A percentile compares a stretch with the other conserved stretches of the same genome.
Evolutionary conservation across 1,140 invertebrate species (phyloP).

Genomic region (Ips typographus): DNA sequence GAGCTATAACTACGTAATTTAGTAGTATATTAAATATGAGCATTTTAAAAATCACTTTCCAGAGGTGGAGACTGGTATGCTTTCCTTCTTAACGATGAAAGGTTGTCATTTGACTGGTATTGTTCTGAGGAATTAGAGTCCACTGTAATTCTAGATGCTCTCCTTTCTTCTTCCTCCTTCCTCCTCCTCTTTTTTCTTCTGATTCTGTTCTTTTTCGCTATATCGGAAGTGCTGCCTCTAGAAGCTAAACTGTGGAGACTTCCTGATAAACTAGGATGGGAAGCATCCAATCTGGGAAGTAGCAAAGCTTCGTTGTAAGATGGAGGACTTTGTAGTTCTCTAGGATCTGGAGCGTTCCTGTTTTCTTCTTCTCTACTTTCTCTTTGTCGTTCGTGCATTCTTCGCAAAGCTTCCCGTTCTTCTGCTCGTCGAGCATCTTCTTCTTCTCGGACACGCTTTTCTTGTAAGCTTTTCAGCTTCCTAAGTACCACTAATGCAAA

Average conservation of each 20-base stretch:
- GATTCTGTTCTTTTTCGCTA: conserved; percentile 52
- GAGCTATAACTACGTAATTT: no score
- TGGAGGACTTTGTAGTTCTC: conserved; percentile 66
- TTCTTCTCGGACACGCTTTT: conserved; percentile 50
- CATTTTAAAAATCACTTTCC: conserved; percentile 44
- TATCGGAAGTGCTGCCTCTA: conserved; percentile 49
- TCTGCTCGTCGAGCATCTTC: conserved; percentile 49
- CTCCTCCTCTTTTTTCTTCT: conserved; percentile 48
- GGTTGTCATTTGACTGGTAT: conserved; percentile 15
- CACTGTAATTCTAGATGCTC: conserved; percentile 35
- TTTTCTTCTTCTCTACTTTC: conserved; percentile 52
- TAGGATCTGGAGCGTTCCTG: conserved; percentile 60
- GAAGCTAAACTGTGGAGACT: conserved; percentile 52
- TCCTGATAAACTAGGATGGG: conserved; percentile 60
- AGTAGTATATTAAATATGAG: not conserved
- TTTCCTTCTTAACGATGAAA: not conserved
- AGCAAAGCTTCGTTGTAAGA: conserved; percentile 73
- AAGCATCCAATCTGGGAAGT: conserved; percentile 64
- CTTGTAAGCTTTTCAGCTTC: conserved; percentile 55
- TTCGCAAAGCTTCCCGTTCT: conserved; percentile 56
- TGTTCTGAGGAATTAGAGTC: conserved; percentile 39
- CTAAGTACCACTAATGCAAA: conserved; percentile 56
- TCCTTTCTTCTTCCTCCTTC: conserved; percentile 43
- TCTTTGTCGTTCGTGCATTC: conserved; percentile 63
- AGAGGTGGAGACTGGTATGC: conserved; percentile 22